These are phyloP conservation scores for Crenuchus spilurus DNA, from an alignment of 2,797 vertebrate genomes.

Conservation along the genomic window DNA sequence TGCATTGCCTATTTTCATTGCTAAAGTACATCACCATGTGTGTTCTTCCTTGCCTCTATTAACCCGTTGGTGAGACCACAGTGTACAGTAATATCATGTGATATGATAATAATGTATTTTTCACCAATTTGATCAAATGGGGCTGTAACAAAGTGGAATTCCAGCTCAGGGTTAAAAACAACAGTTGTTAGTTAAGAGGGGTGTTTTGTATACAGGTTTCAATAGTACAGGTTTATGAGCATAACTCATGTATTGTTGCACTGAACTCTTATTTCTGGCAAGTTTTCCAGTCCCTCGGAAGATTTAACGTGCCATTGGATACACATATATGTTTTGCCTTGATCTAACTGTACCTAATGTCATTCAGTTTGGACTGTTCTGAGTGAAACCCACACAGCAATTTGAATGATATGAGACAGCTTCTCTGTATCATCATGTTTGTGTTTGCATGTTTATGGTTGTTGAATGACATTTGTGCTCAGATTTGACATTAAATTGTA, in stretches of 20 bases:
- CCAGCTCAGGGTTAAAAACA: not conserved
- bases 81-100: not conserved
- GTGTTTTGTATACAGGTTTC: not conserved
- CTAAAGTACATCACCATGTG: not conserved
- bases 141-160: not conserved
- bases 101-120: too few species aligned
- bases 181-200: not conserved
- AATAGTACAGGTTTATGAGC: too few species aligned
- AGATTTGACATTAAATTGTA: conserved; percentile 76
- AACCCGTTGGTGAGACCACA: conserved; percentile 8
- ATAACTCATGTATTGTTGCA: not conserved
- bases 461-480: conserved; percentile 70
- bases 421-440: conserved; percentile 62
- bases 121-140: not conserved
- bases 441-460: conserved; percentile 75
- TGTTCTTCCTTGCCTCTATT: conserved; percentile 24
- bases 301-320: conserved; percentile 3
- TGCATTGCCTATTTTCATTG: conserved; percentile 31
- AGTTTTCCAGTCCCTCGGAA: not conserved
- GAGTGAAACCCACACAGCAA: conserved; percentile 15
- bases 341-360: not conserved
- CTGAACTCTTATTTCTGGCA: not conserved
- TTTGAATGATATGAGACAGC: conserved; percentile 38
- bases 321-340: not conserved
- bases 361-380: not conserved